A percentile compares a stretch with the other conserved stretches of the same genome.
Evolutionary conservation across 2,888 invertebrate species (phyloP).

Genomic region (Drosophila leonis): DNA sequence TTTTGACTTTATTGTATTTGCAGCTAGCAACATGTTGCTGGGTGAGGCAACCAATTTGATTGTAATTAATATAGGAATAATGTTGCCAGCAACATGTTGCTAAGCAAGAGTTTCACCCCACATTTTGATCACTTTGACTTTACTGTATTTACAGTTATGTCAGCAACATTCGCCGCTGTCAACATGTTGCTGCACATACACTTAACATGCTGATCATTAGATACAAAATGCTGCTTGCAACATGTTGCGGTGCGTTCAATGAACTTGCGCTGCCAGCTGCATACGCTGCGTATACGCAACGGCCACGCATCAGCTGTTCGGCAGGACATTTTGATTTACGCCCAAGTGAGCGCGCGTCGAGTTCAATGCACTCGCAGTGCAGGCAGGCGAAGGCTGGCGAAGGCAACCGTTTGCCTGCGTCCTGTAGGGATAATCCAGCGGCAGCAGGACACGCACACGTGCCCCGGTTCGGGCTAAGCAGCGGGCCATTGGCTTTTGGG

Average conservation of each 20-base stretch:
- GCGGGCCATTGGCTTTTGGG: slow-evolving; percentile 75
- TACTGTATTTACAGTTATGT: too few relatives aligned
- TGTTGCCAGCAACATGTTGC: slow-evolving; percentile 34
- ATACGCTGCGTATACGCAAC: slow-evolving; percentile 57
- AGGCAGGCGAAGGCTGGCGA: slow-evolving; percentile 26
- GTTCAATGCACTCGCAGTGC: slow-evolving; percentile 68
- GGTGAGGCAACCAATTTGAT: too few relatives aligned
- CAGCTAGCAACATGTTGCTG: too few relatives aligned
- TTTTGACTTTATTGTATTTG: too few relatives aligned
- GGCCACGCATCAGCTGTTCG: slow-evolving; percentile 57
- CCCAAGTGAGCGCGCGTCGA: slow-evolving; percentile 49
- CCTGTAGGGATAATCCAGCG: slow-evolving; percentile 75
- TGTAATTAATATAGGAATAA: too few relatives aligned
- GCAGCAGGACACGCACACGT: slow-evolving; percentile 54
- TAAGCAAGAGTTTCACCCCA: too few relatives aligned
- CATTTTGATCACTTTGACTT: too few relatives aligned
- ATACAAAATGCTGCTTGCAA: slow-evolving; percentile 1
- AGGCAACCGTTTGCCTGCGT: slow-evolving; percentile 39
- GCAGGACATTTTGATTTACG: slow-evolving; percentile 72
- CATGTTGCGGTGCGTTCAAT: slow-evolving; percentile 54
- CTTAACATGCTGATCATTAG: too few relatives aligned
- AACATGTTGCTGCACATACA: too few relatives aligned
- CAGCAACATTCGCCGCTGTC: too few relatives aligned
- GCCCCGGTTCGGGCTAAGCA: slow-evolving; percentile 56
- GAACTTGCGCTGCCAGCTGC: slow-evolving; percentile 36